Evolutionary conservation across 1,140 invertebrate species (phyloP).

Genomic region (Drosophila pruinosa): DNA sequence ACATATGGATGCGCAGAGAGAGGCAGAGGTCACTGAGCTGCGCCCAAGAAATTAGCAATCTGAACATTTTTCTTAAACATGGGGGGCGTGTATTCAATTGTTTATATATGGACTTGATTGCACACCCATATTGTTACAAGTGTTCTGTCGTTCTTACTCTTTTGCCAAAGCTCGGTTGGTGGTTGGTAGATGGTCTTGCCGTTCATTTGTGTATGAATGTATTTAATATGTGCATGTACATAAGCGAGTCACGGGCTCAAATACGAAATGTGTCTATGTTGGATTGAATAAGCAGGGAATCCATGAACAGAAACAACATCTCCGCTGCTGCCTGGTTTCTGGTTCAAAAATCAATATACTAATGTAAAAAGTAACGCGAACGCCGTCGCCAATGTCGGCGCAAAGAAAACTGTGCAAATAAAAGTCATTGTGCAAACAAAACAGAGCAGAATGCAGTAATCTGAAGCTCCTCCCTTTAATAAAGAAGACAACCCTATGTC

Average conservation of each 20-base stretch:
- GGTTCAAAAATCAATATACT: constrained; percentile 58
- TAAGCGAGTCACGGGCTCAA: neutral
- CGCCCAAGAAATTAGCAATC: neutral
- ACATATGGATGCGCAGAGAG: constrained; percentile 13
- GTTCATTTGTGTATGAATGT: neutral
- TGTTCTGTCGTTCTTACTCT: constrained; percentile 39
- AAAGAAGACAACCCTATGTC: constrained; percentile 11
- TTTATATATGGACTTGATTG: constrained; percentile 26
- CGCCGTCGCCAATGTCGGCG: neutral
- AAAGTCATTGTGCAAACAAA: constrained; percentile 57
- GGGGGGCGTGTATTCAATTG: constrained; percentile 68
- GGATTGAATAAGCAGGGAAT: neutral
- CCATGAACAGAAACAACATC: constrained; percentile 29
- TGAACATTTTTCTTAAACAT: neutral
- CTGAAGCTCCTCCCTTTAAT: constrained; percentile 58
- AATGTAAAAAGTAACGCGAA: constrained; percentile 1
- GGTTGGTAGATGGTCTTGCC: constrained; percentile 12
- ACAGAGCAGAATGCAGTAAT: constrained; percentile 20
- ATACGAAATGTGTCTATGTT: neutral
- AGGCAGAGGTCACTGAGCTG: neutral
- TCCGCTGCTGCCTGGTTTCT: constrained; percentile 21
- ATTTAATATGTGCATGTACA: neutral
- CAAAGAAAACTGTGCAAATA: constrained; percentile 7
- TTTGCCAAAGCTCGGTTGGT: constrained; percentile 11
- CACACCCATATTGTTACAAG: constrained; percentile 58